Conservation (phyloP, 2,888 invertebrate species). For the Drosophila paranaensis region DNA sequence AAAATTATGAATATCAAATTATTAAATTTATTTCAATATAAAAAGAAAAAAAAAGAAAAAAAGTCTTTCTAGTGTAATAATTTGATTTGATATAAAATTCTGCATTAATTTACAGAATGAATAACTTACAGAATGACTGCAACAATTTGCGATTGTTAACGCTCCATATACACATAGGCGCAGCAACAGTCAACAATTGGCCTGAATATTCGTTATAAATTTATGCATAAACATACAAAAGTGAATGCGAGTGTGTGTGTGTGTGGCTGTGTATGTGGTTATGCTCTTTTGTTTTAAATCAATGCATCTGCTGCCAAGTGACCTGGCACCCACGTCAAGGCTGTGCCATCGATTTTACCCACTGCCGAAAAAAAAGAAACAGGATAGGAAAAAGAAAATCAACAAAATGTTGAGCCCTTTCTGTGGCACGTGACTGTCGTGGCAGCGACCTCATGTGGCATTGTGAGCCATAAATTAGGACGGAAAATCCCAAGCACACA, state of each 20-base stretch:
- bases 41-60: too few relatives aligned
- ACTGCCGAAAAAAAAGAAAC: conserved; percentile 1
- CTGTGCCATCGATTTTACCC: conserved; percentile 45
- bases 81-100: too few relatives aligned
- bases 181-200: background rate
- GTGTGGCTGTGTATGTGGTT: conserved; percentile 6
- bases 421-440: conserved; percentile 50
- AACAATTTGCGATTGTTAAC: background rate
- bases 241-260: background rate
- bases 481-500: conserved; percentile 29
- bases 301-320: conserved; percentile 37
- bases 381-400: background rate
- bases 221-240: background rate
- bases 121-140: background rate
- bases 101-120: too few relatives aligned
- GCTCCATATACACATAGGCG: background rate
- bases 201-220: background rate
- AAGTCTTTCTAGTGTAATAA: too few relatives aligned
- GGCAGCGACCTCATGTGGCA: conserved; percentile 49
- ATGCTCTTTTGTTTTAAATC: conserved; percentile 47
- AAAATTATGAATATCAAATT: too few relatives aligned
- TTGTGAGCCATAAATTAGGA: conserved; percentile 46
- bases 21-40: too few relatives aligned
- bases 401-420: conserved; percentile 29
- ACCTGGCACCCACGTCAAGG: conserved; percentile 45